These are phyloP conservation scores for Protonemura montana DNA, from an alignment of 2,888 invertebrate species.

Conservation along the genomic window DNA sequence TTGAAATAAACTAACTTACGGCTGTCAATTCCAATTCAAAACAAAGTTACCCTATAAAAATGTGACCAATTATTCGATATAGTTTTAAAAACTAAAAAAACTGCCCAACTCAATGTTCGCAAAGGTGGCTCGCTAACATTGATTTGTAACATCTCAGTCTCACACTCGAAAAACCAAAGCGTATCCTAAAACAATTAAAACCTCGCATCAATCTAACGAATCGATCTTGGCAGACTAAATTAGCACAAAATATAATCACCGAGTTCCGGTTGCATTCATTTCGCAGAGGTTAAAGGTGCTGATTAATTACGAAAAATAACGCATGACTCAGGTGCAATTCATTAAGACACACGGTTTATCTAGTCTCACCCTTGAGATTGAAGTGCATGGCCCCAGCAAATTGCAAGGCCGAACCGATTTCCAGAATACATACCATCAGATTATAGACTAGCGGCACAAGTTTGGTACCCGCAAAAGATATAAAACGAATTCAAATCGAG, in stretches of 20 bases:
- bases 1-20: too few relatives aligned
- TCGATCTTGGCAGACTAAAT: background rate
- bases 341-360: background rate
- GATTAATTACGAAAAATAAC: background rate
- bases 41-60: too few relatives aligned
- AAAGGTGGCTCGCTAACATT: too few relatives aligned
- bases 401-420: background rate
- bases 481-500: background rate
- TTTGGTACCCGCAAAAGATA: background rate
- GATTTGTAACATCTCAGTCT: too few relatives aligned
- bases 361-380: background rate
- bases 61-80: too few relatives aligned
- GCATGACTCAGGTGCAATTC: background rate
- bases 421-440: too few relatives aligned
- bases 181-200: background rate
- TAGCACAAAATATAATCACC: background rate
- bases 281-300: background rate
- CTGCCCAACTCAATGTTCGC: too few relatives aligned
- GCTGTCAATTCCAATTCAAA: too few relatives aligned
- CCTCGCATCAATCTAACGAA: background rate
- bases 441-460: too few relatives aligned
- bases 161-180: too few relatives aligned
- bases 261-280: background rate
- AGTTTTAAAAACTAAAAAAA: too few relatives aligned
- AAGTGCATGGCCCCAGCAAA: background rate